Evolutionary conservation across 2,888 invertebrate genomes (phyloP), one percentile per base, ranked within the genome.

Genomic region (Microplitis manilae): DNA sequence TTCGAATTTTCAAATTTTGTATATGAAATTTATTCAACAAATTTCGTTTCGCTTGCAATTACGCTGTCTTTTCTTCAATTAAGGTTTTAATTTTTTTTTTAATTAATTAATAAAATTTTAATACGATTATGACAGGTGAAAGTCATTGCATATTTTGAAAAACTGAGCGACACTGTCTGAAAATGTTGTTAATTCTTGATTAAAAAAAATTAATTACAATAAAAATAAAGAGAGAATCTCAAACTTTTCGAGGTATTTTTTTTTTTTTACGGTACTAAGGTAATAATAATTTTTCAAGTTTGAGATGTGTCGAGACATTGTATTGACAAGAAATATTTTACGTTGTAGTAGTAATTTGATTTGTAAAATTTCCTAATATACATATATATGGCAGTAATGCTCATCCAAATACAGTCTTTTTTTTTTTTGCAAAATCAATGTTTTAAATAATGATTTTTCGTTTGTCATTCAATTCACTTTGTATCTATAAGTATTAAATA

Each of bases 381-480:
- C 79, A 77, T 80, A 68, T 79, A 77, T 82, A 82, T 83, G 84
- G 84, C 83, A 85, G 83, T 84, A 77, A 77, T 80, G 68, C 65
- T 80, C 67, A 65, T 72, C 40, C 15, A 61, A 65, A 70, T 41
- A 40, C 77, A 77, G 72, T 77, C 77, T 74, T 69, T 15, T 68
- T 41, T 50, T 15, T 62, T 20, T 68, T 68, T 41, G 13, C 30
- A 30, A 65, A 65, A 65, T 30, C 13, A 30, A 30, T 15, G 38
- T 65, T 38, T 5, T 20, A 65, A 65, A 30, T 20, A 65, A 59
- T 59, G 20, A 65, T 4, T 65, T 65, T 13, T 62, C 17, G 13
- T 62, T n/a, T 65, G 4, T 65, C 17, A 9, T 40, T 41, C 38
- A 67, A 67, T 67, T 67, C 30, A 67, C n/a, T 67, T 30, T 67